These are phyloP conservation scores for Gymnogyps californianus DNA, from an alignment of 2,113 vertebrate genomes.

Conservation along the genomic window DNA sequence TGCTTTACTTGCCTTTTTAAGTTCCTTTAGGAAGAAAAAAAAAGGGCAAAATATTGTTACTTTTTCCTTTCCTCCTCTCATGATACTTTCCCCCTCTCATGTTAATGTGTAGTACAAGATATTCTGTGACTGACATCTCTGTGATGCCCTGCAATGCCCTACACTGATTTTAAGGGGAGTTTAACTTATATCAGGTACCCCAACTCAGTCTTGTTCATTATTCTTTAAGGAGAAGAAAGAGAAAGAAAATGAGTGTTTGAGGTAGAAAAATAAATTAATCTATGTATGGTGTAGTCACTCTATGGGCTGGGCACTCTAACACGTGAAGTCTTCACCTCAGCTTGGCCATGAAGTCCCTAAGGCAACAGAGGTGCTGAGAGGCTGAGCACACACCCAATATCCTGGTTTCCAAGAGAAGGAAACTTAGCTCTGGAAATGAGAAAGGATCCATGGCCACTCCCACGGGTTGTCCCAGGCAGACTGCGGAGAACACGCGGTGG, in stretches of 20 bases:
- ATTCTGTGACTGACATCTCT: neutral
- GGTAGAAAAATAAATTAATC: neutral
- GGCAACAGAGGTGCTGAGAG: neutral
- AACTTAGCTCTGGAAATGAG: neutral
- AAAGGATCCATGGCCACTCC: neutral
- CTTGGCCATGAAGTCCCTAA: neutral
- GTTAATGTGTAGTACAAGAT: neutral
- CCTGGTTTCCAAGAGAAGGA: neutral
- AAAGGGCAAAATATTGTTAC: neutral
- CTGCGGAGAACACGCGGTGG: accelerated
- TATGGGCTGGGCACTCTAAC: neutral
- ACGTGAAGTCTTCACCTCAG: neutral
- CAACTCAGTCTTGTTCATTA: accelerated
- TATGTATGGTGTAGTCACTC: neutral
- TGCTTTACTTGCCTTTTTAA: conserved; percentile 23
- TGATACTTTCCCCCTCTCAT: neutral
- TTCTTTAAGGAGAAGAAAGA: neutral
- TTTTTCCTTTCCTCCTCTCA: neutral
- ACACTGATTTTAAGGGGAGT: neutral
- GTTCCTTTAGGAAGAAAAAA: neutral
- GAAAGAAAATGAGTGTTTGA: neutral
- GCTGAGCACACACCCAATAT: accelerated
- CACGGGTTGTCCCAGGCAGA: neutral
- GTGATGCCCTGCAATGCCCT: neutral
- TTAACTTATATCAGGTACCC: neutral